Evolutionary conservation across 2,113 vertebrate genomes (phyloP), one percentile per base, ranked within the genome.

Genomic region (Melanerpes aurifrons): DNA sequence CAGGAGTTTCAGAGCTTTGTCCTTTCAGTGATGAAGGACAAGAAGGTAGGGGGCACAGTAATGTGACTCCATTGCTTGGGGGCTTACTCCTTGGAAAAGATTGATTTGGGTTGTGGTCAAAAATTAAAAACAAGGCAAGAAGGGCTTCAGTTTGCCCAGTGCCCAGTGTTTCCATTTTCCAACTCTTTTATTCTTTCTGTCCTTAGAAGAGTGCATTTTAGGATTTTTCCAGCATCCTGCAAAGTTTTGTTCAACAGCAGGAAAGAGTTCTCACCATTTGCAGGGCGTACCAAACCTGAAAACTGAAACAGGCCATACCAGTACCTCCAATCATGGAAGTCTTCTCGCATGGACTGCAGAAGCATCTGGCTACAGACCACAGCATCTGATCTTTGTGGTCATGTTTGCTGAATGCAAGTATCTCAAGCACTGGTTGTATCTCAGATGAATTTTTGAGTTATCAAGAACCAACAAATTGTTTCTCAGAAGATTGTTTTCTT

Each of bases 401-500:
- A 0, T 1, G 1, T 74, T 74, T 92, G 29, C 32, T 79, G 50
- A 75, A 54, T 76, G 62, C 59, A 77, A 58, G 8, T 6, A 10
- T 59, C 92, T 82, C 85, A 80, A 24, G 9, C 35, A 50, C 11
- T 59, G 32, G 15, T 70, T 74, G 8, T 37, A 83, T 53, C 86
- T 90, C 3, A 0, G 37, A 75, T 83, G 22, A 87, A 89, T 87
- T 86, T 90, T 67, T 68, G 62, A 90, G 72, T 94, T 95, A 95
- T 95, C 93, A 92, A 96, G 79, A 87, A 84, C 7, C 9, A 86
- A 54, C 4, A 56, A 72, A 85, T 28, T 72, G 13, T 88, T 95
- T 83, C 69, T 93, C 91, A 77, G 84, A 92, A 85, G 37, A 74
- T 2, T 91, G 66, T 93, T 94, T 92, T 92, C 69, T 71, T 68